A percentile compares a stretch with the other conserved stretches of the same genome.
Conservation (phyloP, 2,888 invertebrate species). For the Cyclophora punctaria region DNA sequence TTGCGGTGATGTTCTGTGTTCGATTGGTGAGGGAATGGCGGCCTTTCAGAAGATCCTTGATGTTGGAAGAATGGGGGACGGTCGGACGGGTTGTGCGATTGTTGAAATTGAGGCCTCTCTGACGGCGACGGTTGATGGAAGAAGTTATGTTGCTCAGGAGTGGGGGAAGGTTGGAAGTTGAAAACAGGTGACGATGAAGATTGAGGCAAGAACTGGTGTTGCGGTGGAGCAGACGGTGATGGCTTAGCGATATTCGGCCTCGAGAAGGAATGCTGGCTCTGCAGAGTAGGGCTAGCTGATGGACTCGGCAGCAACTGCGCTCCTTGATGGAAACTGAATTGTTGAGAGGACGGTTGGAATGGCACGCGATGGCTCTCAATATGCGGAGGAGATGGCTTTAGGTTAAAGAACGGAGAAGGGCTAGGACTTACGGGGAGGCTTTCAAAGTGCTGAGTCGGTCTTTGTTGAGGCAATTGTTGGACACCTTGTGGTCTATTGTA, state of each 20-base stretch:
- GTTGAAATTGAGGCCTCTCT: conserved; percentile 33
- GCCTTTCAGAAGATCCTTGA: conserved; percentile 48
- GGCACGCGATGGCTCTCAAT: conserved; percentile 56
- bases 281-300: conserved; percentile 33
- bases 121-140: conserved; percentile 45
- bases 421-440: conserved; percentile 49
- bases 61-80: conserved; percentile 42
- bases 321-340: conserved; percentile 65
- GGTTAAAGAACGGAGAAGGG: conserved; percentile 59
- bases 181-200: conserved; percentile 56
- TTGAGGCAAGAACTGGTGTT: conserved; percentile 58
- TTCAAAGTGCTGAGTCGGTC: conserved; percentile 58
- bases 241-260: conserved; percentile 39
- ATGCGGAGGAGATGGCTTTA: conserved; percentile 63
- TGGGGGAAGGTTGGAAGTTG: conserved; percentile 51
- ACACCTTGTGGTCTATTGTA: conserved; percentile 44
- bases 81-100: conserved; percentile 35
- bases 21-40: conserved; percentile 28
- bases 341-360: conserved; percentile 59
- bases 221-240: conserved; percentile 47
- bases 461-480: conserved; percentile 70
- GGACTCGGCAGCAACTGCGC: conserved; percentile 48
- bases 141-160: conserved; percentile 27
- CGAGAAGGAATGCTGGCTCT: conserved; percentile 42
- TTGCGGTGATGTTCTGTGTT: conserved; percentile 60